phyloP scores from a whole-genome alignment of 2,888 invertebrate species.

The Penaeus monodon region DNA sequence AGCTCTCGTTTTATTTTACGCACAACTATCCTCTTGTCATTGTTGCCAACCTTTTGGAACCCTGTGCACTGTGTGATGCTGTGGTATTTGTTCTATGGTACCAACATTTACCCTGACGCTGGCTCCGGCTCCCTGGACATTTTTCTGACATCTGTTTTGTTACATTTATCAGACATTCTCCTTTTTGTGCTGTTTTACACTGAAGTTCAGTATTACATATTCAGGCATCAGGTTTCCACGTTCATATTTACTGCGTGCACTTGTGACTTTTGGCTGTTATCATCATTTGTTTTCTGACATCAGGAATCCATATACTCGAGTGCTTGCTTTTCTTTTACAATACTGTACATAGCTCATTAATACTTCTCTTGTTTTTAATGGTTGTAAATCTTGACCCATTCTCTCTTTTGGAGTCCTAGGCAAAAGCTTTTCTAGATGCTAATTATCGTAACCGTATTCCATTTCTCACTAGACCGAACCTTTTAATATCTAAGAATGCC shows the following conservation, averaged over 20 bases:
- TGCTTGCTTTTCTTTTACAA: neutral
- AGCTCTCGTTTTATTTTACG: neutral
- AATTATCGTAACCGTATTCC: conserved; percentile 21
- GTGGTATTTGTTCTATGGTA: conserved; percentile 13
- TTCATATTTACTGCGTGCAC: neutral
- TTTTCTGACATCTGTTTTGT: neutral
- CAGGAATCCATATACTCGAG: neutral
- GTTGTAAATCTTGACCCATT: neutral
- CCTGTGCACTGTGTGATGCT: neutral
- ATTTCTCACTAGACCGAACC: neutral
- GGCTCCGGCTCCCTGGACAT: neutral
- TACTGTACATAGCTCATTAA: conserved; percentile 7
- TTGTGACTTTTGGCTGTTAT: neutral
- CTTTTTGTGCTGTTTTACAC: neutral
- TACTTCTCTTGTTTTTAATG: neutral
- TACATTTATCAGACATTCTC: conserved; percentile 9
- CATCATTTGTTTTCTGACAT: neutral
- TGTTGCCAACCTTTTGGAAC: neutral
- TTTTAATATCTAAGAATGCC: neutral
- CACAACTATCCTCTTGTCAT: neutral
- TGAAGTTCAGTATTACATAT: conserved; percentile 2
- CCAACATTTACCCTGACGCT: neutral
- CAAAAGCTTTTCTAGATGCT: no score
- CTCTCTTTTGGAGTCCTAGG: neutral
- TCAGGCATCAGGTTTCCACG: neutral